These are phyloP conservation scores for Sceloporus tristichus DNA, from an alignment of 2,113 vertebrate genomes.

Conservation along the genomic window DNA sequence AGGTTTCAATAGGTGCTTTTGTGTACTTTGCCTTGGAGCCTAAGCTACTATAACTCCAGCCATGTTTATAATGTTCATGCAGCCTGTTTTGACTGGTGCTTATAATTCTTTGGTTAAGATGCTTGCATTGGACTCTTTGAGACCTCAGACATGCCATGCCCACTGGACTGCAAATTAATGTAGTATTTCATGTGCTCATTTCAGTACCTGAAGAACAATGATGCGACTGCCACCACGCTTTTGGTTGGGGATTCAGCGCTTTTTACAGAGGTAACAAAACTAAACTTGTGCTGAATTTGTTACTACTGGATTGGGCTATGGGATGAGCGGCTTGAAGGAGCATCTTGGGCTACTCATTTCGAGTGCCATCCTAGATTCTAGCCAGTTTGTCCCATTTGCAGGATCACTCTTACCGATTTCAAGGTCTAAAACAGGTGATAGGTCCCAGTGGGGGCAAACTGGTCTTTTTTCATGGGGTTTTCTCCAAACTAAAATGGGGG, in stretches of 20 bases:
- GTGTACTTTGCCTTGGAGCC: no score
- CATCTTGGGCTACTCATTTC: background rate
- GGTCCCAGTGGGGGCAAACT: no score
- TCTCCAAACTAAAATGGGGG: no score
- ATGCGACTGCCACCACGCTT: conserved; percentile 45
- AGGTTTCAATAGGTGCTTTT: conserved; percentile 36
- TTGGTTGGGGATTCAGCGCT: conserved; percentile 59
- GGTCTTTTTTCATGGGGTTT: background rate
- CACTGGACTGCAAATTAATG: background rate
- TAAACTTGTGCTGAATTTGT: background rate
- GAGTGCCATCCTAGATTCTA: no score
- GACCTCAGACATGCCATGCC: background rate
- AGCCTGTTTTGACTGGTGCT: background rate
- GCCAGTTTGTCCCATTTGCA: no score
- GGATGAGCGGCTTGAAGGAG: background rate
- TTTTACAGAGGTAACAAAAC: conserved; percentile 76
- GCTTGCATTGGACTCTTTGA: background rate
- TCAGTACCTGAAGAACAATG: conserved; percentile 80
- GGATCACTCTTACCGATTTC: no score
- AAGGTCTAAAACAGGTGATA: no score
- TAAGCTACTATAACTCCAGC: no score
- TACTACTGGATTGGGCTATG: background rate
- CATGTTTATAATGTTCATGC: background rate
- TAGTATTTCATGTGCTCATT: conserved; percentile 35
- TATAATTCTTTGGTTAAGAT: background rate